These are phyloP conservation scores for Triplophysa yarkandensis DNA, from an alignment of 2,797 vertebrate genomes.

Conservation along the genomic window DNA sequence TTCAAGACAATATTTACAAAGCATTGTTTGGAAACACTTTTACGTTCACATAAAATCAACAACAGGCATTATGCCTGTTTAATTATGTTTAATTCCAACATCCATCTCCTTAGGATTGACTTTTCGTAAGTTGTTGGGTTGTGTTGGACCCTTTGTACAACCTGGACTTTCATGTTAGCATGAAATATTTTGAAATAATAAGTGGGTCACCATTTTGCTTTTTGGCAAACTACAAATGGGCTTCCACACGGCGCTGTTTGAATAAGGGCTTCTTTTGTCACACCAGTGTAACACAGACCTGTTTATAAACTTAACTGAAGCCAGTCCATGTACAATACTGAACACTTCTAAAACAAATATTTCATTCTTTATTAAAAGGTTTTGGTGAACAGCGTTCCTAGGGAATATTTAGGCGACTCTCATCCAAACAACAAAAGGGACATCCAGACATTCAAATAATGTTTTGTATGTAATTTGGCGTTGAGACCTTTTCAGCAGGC, in stretches of 20 bases:
- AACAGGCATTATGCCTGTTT: neutral
- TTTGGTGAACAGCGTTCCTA: neutral
- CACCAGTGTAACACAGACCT: neutral
- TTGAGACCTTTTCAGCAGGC: neutral
- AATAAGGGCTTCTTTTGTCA: constrained; percentile 1
- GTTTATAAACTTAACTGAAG: constrained; percentile 2
- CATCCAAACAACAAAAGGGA: neutral
- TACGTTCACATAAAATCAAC: neutral
- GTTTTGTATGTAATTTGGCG: neutral
- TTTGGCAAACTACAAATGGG: neutral
- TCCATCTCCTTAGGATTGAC: neutral
- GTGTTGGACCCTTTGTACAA: neutral
- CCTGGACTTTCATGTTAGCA: neutral
- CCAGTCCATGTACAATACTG: neutral
- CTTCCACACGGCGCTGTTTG: constrained; percentile 9
- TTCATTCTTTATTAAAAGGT: neutral
- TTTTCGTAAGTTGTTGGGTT: neutral
- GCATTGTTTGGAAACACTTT: neutral
- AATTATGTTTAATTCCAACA: too few relatives aligned
- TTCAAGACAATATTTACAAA: neutral
- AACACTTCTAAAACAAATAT: neutral
- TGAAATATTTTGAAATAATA: neutral
- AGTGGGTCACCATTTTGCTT: neutral
- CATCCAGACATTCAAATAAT: neutral
- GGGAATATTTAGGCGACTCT: neutral